These are phyloP conservation scores for Drosophila birchii DNA, from an alignment of 2,888 invertebrate genomes.

Conservation along the genomic window DNA sequence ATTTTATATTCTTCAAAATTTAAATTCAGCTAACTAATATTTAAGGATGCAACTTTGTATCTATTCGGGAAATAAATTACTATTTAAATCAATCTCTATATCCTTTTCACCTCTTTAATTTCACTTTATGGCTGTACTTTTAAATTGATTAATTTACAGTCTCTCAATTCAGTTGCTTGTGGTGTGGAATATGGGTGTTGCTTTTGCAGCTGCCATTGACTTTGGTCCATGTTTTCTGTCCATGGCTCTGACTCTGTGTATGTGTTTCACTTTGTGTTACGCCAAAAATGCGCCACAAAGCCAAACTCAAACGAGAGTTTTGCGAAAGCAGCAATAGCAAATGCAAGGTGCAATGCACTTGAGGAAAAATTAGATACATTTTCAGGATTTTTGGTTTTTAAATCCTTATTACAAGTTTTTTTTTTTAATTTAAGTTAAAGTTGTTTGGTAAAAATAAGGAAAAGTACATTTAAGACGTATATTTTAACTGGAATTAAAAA, in stretches of 20 bases:
- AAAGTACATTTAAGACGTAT: not conserved
- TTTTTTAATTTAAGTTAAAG: no score
- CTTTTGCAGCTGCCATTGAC: constrained; percentile 42
- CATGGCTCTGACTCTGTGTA: constrained; percentile 3
- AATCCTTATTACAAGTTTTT: no score
- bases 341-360: constrained; percentile 59
- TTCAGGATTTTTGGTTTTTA: no score
- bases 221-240: constrained; percentile 31
- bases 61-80: not conserved
- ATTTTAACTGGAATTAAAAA: not conserved
- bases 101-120: constrained; percentile 2
- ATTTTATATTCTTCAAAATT: not conserved
- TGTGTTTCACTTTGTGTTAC: constrained; percentile 75
- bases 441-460: not conserved
- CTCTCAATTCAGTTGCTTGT: constrained; percentile 6
- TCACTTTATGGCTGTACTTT: constrained; percentile 17
- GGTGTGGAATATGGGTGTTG: constrained; percentile 22
- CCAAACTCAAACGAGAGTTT: constrained; percentile 77
- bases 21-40: not conserved
- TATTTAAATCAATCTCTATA: not conserved
- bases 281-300: constrained; percentile 81
- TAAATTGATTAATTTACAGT: constrained; percentile 34
- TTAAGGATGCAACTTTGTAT: not conserved
- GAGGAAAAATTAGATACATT: no score
- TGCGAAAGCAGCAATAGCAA: constrained; percentile 39